Conservation (phyloP, 2,888 invertebrate species). For the Omphaloscelis lunosa region DNA sequence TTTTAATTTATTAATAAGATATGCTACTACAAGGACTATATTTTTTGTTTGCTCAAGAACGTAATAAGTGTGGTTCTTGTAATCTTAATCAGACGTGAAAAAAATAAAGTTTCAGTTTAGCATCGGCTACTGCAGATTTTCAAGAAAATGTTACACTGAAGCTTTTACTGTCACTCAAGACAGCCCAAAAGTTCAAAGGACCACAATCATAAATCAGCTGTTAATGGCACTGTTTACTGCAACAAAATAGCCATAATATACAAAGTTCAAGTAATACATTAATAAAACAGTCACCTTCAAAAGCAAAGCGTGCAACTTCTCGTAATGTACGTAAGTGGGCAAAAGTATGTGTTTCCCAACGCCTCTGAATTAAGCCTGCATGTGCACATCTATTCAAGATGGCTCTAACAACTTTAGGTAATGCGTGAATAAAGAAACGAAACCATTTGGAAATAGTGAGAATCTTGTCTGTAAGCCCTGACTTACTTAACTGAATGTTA, state of each 20-base stretch:
- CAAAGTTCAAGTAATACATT: slow-evolving; percentile 44
- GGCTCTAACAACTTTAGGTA: slow-evolving; percentile 33
- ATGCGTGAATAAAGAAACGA: slow-evolving; percentile 34
- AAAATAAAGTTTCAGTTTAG: not conserved
- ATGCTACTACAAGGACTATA: not conserved
- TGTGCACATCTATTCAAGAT: slow-evolving; percentile 56
- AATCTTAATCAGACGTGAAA: too few relatives aligned
- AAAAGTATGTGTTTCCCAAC: slow-evolving; percentile 47
- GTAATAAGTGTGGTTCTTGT: not conserved
- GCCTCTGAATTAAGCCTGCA: slow-evolving; percentile 40
- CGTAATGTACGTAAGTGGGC: slow-evolving; percentile 34
- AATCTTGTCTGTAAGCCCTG: not conserved
- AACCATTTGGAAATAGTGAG: slow-evolving; percentile 32
- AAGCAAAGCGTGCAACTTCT: slow-evolving; percentile 24
- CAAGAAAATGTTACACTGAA: not conserved
- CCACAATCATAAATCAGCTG: not conserved
- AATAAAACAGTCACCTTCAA: slow-evolving; percentile 42
- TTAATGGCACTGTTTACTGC: slow-evolving; percentile 12
- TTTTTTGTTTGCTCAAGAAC: not conserved
- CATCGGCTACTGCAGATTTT: not conserved
- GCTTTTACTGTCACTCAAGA: not conserved
- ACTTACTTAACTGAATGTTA: not conserved
- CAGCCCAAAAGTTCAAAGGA: not conserved
- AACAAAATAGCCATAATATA: slow-evolving; percentile 8
- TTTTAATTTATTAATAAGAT: too few relatives aligned